Conservation (phyloP, 2,888 invertebrate species). For the Diarsia dahlii region DNA sequence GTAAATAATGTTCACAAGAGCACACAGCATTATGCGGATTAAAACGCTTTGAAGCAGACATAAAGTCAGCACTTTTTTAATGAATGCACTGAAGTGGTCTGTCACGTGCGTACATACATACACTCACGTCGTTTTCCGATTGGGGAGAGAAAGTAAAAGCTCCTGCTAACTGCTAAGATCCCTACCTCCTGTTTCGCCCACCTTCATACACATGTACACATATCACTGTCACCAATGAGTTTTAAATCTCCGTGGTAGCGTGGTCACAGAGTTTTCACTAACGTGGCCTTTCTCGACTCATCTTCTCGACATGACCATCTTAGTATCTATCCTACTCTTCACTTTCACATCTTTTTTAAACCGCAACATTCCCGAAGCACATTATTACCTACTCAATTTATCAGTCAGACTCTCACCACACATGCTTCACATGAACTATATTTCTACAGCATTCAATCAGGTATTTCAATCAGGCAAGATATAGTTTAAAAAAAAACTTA, state of each 20-base stretch:
- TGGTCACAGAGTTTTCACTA: not conserved
- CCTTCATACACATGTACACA: not conserved
- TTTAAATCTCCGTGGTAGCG: not conserved
- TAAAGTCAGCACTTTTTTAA: slow-evolving; percentile 29
- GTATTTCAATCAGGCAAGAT: not conserved
- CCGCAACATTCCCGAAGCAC: not conserved
- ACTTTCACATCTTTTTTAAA: not conserved
- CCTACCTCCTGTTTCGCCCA: not conserved
- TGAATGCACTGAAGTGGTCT: slow-evolving; percentile 5
- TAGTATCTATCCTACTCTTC: not conserved
- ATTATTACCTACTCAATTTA: not conserved
- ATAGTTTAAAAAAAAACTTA: not conserved
- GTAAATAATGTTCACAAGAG: slow-evolving; percentile 28
- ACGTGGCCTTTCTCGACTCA: not conserved
- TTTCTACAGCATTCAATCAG: not conserved
- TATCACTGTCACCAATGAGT: not conserved
- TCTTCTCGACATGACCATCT: not conserved
- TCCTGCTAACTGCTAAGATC: not conserved
- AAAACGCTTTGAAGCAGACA: slow-evolving; percentile 27
- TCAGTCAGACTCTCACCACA: not conserved
- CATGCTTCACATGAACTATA: not conserved
- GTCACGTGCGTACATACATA: not conserved
- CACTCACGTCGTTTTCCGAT: not conserved
- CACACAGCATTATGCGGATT: slow-evolving; percentile 5
- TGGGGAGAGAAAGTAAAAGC: not conserved